Evolutionary conservation across 2,797 vertebrate genomes (phyloP).

Genomic region (Acanthiza pusilla): DNA sequence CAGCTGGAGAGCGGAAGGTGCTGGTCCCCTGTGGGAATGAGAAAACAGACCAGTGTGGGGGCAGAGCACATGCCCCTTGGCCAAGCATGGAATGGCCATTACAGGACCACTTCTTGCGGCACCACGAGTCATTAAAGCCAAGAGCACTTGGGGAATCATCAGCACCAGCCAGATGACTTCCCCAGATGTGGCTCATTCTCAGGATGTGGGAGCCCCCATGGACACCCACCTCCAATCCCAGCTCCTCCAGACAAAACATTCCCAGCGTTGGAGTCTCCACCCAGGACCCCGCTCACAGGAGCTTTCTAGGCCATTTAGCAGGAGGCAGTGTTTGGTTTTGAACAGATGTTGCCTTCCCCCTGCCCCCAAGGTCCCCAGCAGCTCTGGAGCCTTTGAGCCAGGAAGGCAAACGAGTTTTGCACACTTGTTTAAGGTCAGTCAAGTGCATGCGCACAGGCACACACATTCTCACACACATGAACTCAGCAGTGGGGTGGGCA

Average conservation of each 20-base stretch:
- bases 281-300: slow-evolving; percentile 68
- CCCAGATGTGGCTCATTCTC: slow-evolving; percentile 90
- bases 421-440: slow-evolving; percentile 54
- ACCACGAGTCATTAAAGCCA: slow-evolving; percentile 92
- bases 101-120: slow-evolving; percentile 84
- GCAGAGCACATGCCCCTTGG: slow-evolving; percentile 41
- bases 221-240: slow-evolving; percentile 64
- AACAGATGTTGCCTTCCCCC: slow-evolving; percentile 78
- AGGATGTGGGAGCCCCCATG: slow-evolving; percentile 84
- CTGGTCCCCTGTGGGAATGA: neutral
- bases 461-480: neutral
- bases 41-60: neutral
- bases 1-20: neutral
- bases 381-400: slow-evolving; percentile 50
- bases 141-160: slow-evolving; percentile 81
- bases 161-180: slow-evolving; percentile 83
- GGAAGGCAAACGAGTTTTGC: slow-evolving; percentile 60
- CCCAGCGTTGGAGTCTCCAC: slow-evolving; percentile 69
- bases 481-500: neutral
- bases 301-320: slow-evolving; percentile 83
- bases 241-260: slow-evolving; percentile 82
- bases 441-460: slow-evolving; percentile 31
- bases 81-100: slow-evolving; percentile 89
- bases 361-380: slow-evolving; percentile 65
- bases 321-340: slow-evolving; percentile 79